Base-by-base conservation (phyloP, 2,888 invertebrate species). In the Pheosia tremula region DNA sequence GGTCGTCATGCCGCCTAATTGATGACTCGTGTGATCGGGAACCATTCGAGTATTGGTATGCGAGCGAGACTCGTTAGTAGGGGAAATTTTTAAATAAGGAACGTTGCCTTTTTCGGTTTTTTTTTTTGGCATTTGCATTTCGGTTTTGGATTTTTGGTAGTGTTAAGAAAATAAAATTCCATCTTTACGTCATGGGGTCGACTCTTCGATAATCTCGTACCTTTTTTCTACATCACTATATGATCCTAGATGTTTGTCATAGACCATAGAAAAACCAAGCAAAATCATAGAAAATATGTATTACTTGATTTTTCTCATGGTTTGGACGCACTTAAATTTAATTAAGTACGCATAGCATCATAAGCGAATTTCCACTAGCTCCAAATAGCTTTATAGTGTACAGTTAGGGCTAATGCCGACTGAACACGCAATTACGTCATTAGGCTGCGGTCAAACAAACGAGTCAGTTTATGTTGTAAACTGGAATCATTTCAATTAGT, bases 1-100 rank as follows among this genome's bases (percentile, higher is more conserved):
- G 60, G 71, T 72, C 79, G 80, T 81, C 85, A 84, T 81, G 80
- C 74, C 59, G 69, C 58, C 70, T 85, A 85, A 85, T 84, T 84
- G 82, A 84, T 84, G 84, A 85, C 77, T 77, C 75, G 75, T 71
- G 71, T 64, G 64, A 59, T 72, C 71, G 71, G 72, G 67, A 71
- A 64, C 62, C 55, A 62, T 63, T 72, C 68, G 69, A 65, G 59
- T 68, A 66, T 72, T 61, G 63, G 67, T 66, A 71, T 73, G 62
- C 57, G 63, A 67, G 61, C 60, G 64, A 63, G 67, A 68, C 74
- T 71, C 65, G 70, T 67, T 71, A 70, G 68, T 69, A 73, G 56
- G 49, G 60, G 58, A 49, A 59, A 58, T 61, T 59, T 63, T 65
- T 38, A 50, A 47, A 41, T 56, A 60, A 57, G 55, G 60, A 66